Conservation (phyloP, 2,113 vertebrate genomes). For the Atherinomorus stipes region DNA sequence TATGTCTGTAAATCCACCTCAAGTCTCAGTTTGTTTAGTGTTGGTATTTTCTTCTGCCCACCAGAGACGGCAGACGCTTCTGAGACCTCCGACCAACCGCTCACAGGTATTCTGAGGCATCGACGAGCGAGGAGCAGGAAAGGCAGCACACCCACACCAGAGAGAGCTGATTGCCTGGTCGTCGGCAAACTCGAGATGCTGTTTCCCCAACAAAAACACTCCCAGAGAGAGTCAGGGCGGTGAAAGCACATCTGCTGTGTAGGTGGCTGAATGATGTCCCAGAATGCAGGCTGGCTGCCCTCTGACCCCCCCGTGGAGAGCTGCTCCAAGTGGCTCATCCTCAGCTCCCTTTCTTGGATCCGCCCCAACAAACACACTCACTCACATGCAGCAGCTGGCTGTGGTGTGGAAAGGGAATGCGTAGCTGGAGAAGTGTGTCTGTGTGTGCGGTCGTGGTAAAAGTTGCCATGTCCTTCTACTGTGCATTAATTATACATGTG, state of each 20-base stretch:
- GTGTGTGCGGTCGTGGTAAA: slow-evolving; percentile 50
- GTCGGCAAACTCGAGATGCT: slow-evolving; percentile 39
- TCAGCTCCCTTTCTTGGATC: slow-evolving; percentile 40
- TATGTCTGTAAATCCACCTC: slow-evolving; percentile 59
- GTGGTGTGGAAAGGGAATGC: slow-evolving; percentile 36
- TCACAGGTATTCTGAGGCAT: slow-evolving; percentile 64
- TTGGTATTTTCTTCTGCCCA: slow-evolving; percentile 60
- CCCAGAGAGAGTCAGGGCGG: slow-evolving; percentile 62
- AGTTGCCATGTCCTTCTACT: slow-evolving; percentile 67
- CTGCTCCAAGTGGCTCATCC: slow-evolving; percentile 60
- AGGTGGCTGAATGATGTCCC: slow-evolving; percentile 72
- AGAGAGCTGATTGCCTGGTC: slow-evolving; percentile 24
- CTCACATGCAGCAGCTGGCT: slow-evolving; percentile 48
- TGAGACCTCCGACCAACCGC: slow-evolving; percentile 62
- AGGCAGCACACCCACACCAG: slow-evolving; percentile 57
- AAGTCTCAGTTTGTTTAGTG: slow-evolving; percentile 54
- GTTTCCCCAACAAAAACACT: slow-evolving; percentile 67
- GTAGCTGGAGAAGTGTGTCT: slow-evolving; percentile 38
- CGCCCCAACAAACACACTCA: slow-evolving; percentile 29
- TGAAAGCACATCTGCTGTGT: slow-evolving; percentile 76
- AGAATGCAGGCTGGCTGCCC: slow-evolving; percentile 67
- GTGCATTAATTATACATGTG: slow-evolving; percentile 79
- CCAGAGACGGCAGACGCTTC: slow-evolving; percentile 53
- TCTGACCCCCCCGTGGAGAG: slow-evolving; percentile 69
- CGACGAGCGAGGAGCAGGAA: slow-evolving; percentile 33